A percentile compares a stretch with the other conserved stretches of the same genome.
Evolutionary conservation across 2,888 invertebrate species (phyloP).

Genomic region (Plebejus melissa): DNA sequence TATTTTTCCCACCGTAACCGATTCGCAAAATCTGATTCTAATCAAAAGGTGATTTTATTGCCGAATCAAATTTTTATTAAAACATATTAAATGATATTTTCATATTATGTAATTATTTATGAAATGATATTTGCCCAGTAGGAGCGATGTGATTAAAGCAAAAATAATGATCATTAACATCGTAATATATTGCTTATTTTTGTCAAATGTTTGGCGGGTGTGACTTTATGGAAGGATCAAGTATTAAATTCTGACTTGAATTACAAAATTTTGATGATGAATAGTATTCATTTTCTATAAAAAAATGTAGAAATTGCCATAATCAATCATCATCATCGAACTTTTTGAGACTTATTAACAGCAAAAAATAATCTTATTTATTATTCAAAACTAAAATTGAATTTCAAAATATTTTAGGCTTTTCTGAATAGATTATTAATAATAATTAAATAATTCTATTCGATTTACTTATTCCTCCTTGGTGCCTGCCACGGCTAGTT

Average conservation of each 20-base stretch:
- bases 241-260: neutral
- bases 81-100: constrained; percentile 16
- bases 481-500: too few species aligned
- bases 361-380: too few species aligned
- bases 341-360: too few species aligned
- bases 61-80: constrained; percentile 18
- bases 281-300: too few species aligned
- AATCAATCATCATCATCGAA: too few species aligned
- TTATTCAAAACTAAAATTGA: too few species aligned
- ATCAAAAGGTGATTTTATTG: constrained; percentile 20
- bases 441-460: too few species aligned
- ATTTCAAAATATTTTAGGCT: too few species aligned
- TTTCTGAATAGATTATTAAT: too few species aligned
- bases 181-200: neutral
- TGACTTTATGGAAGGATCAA: constrained; percentile 2
- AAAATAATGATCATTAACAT: neutral
- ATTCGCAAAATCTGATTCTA: constrained; percentile 6
- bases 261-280: neutral
- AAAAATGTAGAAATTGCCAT: too few species aligned
- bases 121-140: constrained; percentile 20
- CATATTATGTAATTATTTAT: constrained; percentile 8
- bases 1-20: constrained; percentile 2
- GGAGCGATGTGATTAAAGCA: constrained; percentile 13
- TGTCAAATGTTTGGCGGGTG: neutral
- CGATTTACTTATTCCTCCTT: too few species aligned